These are phyloP conservation scores for Drosophila cracens DNA, from an alignment of 2,888 invertebrate species.

Conservation along the genomic window DNA sequence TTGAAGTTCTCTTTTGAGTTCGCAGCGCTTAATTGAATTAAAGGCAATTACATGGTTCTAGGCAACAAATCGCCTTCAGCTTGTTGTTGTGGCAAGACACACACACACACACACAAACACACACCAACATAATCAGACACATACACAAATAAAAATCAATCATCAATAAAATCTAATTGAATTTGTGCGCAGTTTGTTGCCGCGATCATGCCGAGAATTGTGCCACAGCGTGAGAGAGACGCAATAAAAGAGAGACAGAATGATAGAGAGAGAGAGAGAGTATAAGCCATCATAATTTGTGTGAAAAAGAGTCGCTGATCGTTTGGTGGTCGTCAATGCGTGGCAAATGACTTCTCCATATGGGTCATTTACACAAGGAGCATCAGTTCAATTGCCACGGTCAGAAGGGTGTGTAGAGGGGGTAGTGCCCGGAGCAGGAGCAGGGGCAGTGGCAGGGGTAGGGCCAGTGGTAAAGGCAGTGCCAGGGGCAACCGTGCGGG, in stretches of 20 bases:
- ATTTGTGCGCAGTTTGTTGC: constrained; percentile 61
- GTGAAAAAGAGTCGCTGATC: constrained; percentile 45
- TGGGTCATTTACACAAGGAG: constrained; percentile 69
- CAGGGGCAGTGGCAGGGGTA: constrained; percentile 3
- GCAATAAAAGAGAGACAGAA: not conserved
- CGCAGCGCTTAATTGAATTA: constrained; percentile 68
- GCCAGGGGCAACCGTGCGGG: constrained; percentile 34
- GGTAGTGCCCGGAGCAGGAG: not conserved
- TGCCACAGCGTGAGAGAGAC: constrained; percentile 16
- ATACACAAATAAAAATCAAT: constrained; percentile 67
- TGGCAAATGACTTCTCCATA: constrained; percentile 67
- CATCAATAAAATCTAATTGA: constrained; percentile 80
- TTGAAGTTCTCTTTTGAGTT: constrained; percentile 53
- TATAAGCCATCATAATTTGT: constrained; percentile 56
- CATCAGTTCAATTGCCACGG: not conserved
- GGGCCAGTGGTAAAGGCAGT: constrained; percentile 4
- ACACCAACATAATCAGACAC: constrained; percentile 5
- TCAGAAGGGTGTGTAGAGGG: not conserved
- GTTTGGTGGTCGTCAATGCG: constrained; percentile 62
- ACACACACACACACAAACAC: constrained; percentile 11
- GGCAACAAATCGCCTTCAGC: constrained; percentile 9
- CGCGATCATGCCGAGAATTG: constrained; percentile 40
- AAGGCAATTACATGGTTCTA: constrained; percentile 65
- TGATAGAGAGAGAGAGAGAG: not conserved
- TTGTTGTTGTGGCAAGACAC: constrained; percentile 18